phyloP scores from a whole-genome alignment of 2,797 vertebrate species.

The Lycodopsis pacificus region DNA sequence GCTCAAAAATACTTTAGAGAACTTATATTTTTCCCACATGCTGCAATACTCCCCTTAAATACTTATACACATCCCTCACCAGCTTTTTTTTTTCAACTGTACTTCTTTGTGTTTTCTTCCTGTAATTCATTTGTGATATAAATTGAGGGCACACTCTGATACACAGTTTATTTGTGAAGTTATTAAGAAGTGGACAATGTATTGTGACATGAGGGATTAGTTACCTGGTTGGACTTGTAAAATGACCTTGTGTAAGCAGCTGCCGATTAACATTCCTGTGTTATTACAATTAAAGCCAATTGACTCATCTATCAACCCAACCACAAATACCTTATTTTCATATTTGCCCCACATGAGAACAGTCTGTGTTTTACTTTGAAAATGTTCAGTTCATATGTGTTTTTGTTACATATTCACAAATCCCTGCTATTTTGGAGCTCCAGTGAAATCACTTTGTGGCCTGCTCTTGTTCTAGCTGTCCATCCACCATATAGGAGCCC shows the following conservation, averaged over 20 bases:
- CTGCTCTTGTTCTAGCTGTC: conserved; percentile 3
- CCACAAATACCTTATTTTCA: not conserved
- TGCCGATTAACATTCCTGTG: not conserved
- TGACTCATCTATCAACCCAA: conserved; percentile 2
- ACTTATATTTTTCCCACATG: not conserved
- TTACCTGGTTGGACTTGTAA: not conserved
- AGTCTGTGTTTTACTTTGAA: conserved; percentile 14
- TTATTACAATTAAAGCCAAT: conserved; percentile 10
- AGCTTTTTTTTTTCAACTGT: too few species aligned
- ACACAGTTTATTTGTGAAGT: not conserved
- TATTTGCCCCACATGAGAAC: not conserved
- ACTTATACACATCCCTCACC: not conserved
- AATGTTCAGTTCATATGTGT: not conserved
- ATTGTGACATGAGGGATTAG: not conserved
- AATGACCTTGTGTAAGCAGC: not conserved
- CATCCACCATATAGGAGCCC: not conserved
- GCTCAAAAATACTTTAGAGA: not conserved
- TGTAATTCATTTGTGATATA: too few species aligned
- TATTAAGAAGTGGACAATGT: not conserved
- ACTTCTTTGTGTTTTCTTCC: too few species aligned
- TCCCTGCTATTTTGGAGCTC: not conserved
- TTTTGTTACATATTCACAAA: conserved; percentile 7
- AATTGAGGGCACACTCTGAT: too few species aligned
- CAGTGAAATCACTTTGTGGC: conserved; percentile 12
- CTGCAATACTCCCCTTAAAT: not conserved